Conservation (phyloP, 1,140 invertebrate genomes). For the Parasteatoda tepidariorum region DNA sequence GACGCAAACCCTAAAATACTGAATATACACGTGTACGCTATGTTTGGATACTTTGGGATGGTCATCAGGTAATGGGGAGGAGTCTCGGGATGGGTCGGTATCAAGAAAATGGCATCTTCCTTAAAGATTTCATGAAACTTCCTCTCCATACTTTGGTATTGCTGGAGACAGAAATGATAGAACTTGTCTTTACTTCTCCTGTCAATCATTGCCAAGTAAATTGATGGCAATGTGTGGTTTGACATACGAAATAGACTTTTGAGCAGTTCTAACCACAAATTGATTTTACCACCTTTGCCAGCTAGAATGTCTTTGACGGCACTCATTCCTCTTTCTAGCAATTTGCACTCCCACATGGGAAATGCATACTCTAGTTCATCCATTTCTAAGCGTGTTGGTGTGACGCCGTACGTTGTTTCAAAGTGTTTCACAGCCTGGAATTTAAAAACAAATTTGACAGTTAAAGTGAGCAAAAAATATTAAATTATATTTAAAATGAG, state of each 20-base stretch:
- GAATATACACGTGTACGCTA: constrained; percentile 76
- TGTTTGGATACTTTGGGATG: constrained; percentile 85
- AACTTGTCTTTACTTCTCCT: constrained; percentile 64
- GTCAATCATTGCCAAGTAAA: constrained; percentile 78
- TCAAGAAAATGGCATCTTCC: constrained; percentile 83
- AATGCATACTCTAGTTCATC: constrained; percentile 16
- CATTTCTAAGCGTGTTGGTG: neutral
- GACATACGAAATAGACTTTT: constrained; percentile 45
- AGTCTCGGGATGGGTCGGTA: constrained; percentile 82
- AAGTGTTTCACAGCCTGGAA: constrained; percentile 36
- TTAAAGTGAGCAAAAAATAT: no score
- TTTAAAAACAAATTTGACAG: no score
- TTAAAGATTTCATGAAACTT: constrained; percentile 64
- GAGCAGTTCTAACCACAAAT: constrained; percentile 64
- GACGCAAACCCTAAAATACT: constrained; percentile 50
- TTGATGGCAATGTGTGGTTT: constrained; percentile 32
- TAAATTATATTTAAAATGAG: no score
- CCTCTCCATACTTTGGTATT: constrained; percentile 31
- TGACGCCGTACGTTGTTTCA: constrained; percentile 3
- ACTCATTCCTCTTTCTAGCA: constrained; percentile 13
- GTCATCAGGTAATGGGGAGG: constrained; percentile 87
- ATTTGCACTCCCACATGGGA: constrained; percentile 33
- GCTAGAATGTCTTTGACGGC: neutral
- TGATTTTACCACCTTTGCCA: neutral
- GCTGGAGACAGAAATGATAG: constrained; percentile 72